These are phyloP conservation scores for Isurus oxyrinchus DNA, from an alignment of 2,113 vertebrate species.

Conservation along the genomic window DNA sequence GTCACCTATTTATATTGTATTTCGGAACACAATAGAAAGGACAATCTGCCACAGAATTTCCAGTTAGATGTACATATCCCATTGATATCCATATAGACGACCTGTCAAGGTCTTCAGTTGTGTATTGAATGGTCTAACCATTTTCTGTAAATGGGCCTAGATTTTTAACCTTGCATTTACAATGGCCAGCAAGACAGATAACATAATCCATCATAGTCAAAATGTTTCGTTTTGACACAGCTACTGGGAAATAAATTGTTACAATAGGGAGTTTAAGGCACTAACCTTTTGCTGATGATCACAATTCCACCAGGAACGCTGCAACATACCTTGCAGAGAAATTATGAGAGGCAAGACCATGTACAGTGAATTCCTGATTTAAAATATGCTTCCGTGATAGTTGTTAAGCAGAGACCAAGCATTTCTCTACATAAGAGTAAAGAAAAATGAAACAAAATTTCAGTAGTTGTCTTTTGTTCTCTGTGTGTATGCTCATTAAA, in stretches of 20 bases:
- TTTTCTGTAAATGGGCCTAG: not conserved
- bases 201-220: conserved; percentile 7
- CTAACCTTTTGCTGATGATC: not conserved
- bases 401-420: not conserved
- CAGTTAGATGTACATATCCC: not conserved
- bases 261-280: not conserved
- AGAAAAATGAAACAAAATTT: not conserved
- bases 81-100: not conserved
- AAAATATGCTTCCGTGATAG: not conserved
- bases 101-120: not conserved
- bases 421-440: not conserved
- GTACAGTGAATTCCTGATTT: not conserved
- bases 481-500: not conserved
- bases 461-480: not conserved
- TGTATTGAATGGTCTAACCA: not conserved
- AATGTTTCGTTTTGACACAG: not conserved
- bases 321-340: not conserved
- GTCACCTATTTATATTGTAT: not conserved
- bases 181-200: conserved; percentile 7
- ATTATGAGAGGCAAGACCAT: not conserved
- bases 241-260: conserved; percentile 10
- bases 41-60: not conserved
- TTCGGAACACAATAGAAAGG: not conserved
- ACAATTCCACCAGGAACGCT: not conserved
- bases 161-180: conserved; percentile 24